phyloP scores from a whole-genome alignment of 2,797 vertebrate genomes.

The Uromys caudimaculatus region DNA sequence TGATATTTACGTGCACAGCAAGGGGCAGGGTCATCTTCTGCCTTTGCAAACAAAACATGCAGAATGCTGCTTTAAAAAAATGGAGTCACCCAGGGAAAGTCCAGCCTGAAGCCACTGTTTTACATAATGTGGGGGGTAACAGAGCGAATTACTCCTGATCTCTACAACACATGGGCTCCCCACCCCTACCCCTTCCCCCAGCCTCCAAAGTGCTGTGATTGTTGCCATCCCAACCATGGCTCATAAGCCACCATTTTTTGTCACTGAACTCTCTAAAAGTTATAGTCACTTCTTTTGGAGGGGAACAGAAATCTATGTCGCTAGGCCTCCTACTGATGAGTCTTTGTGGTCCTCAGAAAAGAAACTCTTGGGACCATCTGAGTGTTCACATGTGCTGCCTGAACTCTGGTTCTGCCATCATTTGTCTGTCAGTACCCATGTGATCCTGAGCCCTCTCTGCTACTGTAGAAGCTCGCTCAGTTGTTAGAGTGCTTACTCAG shows the following conservation, averaged over 20 bases:
- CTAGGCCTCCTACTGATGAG: background rate
- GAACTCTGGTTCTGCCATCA: background rate
- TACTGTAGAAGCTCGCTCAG: background rate
- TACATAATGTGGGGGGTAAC: background rate
- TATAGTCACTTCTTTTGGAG: constrained; percentile 5
- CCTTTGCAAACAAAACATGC: background rate
- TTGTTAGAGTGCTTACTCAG: background rate
- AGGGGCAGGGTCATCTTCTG: background rate
- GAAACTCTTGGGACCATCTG: background rate
- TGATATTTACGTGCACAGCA: background rate
- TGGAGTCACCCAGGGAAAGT: background rate
- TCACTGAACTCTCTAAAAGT: constrained; percentile 48
- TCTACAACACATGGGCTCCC: no score
- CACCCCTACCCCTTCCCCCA: background rate
- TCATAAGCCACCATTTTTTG: background rate
- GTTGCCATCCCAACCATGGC: background rate
- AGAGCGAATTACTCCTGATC: background rate
- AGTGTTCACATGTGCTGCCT: background rate
- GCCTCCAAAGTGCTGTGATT: background rate
- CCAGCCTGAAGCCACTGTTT: background rate
- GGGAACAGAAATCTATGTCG: background rate
- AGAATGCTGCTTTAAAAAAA: background rate
- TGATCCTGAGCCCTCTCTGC: background rate
- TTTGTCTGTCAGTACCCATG: background rate
- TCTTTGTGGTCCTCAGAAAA: background rate